Evolutionary conservation across 2,113 vertebrate species (phyloP).

Genomic region (Percina caprodes): DNA sequence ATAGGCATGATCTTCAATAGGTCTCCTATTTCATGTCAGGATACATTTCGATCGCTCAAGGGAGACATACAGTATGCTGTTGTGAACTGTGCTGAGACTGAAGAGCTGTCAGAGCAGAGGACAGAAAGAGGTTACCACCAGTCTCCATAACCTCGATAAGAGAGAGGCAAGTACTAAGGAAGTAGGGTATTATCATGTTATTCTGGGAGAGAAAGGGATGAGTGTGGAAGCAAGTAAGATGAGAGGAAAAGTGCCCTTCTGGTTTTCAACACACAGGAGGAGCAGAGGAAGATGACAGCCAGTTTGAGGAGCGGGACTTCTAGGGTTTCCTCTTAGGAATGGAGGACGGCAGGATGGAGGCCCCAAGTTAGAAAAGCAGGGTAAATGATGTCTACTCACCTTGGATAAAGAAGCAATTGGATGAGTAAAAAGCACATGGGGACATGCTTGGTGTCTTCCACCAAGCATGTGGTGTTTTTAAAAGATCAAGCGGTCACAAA

Average conservation of each 20-base stretch:
- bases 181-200: conserved; percentile 29
- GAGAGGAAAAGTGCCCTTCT: conserved; percentile 63
- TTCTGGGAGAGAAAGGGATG: conserved; percentile 25
- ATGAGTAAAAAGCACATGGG: background rate
- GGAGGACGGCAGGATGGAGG: no score
- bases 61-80: background rate
- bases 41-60: background rate
- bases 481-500: background rate
- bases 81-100: background rate
- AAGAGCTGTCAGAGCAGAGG: background rate
- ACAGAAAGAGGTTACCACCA: conserved; percentile 12
- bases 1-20: background rate
- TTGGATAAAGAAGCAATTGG: background rate
- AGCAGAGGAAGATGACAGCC: conserved; percentile 22
- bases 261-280: conserved; percentile 16
- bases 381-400: background rate
- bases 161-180: conserved; percentile 14
- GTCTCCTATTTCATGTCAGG: background rate
- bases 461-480: no score
- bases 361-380: background rate
- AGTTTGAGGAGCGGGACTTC: conserved; percentile 9
- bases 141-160: background rate
- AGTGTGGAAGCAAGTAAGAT: conserved; percentile 45
- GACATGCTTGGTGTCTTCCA: background rate
- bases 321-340: conserved; percentile 55